Base-by-base conservation (phyloP, 30 jellyfish, hydroid and myxozoan genomes). In the Kudoa iwatai region DNA sequence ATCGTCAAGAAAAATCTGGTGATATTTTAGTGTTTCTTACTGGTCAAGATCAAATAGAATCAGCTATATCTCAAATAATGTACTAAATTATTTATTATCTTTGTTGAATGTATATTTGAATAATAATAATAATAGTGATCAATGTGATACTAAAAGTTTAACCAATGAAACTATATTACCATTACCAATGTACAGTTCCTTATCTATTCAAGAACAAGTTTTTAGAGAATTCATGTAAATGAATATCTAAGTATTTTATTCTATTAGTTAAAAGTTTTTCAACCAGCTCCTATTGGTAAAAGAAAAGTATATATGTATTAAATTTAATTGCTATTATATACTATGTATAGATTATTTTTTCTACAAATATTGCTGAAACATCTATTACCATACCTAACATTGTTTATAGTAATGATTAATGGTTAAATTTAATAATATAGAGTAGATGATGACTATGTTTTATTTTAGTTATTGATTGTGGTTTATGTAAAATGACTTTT, bases 291-390 rank as follows among this genome's bases (percentile, higher is more conserved):
- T 2, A n/a, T 28, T 6, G 36, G 36, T 6, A n/a, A 6, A 9
- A 19, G 0, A 7, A 32, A 60, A 65, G 94, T 74, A n/a, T n/a
- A n/a, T n/a, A n/a, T n/a, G n/a, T n/a, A n/a, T n/a, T n/a, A n/a
- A n/a, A n/a, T n/a, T n/a, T n/a, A n/a, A n/a, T n/a, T n/a, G n/a
- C n/a, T n/a, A n/a, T n/a, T n/a, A n/a, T n/a, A n/a, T n/a, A n/a
- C n/a, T n/a, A n/a, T n/a, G n/a, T n/a, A n/a, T n/a, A n/a, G n/a
- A n/a, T n/a, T 21, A 86, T 74, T 33, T 40, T 57, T 26, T 81
- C 94, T 3, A 74, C 94, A 10, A 74, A 74, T 62, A 65, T 74
- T 40, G 88, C 94, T 21, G 94, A 74, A 48, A 87, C 94, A 0
- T 74, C 94, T 6, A 43, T 74, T 16, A 74, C 94, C 3, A 74